Evolutionary conservation across 2,888 invertebrate genomes (phyloP), one percentile per base, ranked within the genome.

Genomic region (Dolichopus griseipennis): DNA sequence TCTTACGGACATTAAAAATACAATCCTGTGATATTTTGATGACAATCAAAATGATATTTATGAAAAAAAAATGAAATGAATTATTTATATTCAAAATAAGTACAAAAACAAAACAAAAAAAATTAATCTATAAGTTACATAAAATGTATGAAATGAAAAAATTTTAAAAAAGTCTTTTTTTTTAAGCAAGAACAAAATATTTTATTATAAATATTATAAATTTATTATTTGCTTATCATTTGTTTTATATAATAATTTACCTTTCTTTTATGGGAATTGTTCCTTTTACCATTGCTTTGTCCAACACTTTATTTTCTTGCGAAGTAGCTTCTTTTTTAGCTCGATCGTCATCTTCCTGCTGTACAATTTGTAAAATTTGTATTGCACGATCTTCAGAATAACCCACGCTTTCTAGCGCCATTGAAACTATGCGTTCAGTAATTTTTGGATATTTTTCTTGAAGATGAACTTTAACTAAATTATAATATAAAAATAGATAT

Each of bases 341-440:
- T n/a, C 75, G 77, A 21, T 76, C 74, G 77, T 78, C 83, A 74
- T 91, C 90, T 74, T 91, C 91, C 70, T 87, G 80, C 67, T 77
- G 78, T 0, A 79, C 90, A 41, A 89, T 88, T 73, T 87, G 84
- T 67, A 95, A 82, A 72, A 95, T 91, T 78, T 91, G 90, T 72
- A 87, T 88, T 0, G 94, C 92, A 68, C 90, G 85, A 67, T 89
- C 88, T 78, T 93, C 92, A 72, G 93, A 90, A 80, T 89, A 95
- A 76, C 91, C 89, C 0, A 93, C 93, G 76, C 93, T 93, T 75
- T 96, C 95, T 71, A 95, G 82, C 0, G 95, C 96, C 79, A 95
- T 89, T 1, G 87, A 83, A 66, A 95, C 87, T 15, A 96, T 89
- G 70, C 91, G 87, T 73, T 92, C 92, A 0, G 92, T 90, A 41